Conservation (phyloP, 1,140 invertebrate species). For the Drosophila lacertosa region DNA sequence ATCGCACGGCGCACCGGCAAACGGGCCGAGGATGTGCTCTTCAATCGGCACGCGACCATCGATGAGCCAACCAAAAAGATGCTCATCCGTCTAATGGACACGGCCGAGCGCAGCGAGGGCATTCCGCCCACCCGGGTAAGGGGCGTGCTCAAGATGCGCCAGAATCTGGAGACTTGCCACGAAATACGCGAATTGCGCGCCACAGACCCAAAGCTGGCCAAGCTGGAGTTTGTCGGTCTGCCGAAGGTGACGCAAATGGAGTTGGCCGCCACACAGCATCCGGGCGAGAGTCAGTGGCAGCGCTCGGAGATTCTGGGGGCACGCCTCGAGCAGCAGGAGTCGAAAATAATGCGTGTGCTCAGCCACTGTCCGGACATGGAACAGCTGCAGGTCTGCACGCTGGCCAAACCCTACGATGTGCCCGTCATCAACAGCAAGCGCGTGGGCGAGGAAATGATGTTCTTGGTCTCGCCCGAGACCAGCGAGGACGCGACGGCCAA, state of each 20-base stretch:
- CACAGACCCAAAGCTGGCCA: constrained; percentile 30
- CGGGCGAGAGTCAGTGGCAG: constrained; percentile 30
- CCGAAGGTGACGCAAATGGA: constrained; percentile 51
- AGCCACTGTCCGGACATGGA: constrained; percentile 54
- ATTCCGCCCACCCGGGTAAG: not conserved
- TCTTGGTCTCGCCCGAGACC: not conserved
- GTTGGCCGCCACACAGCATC: not conserved
- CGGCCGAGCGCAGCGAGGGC: constrained; percentile 44
- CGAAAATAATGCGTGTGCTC: constrained; percentile 44
- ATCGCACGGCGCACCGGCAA: constrained; percentile 61
- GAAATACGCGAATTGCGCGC: constrained; percentile 43
- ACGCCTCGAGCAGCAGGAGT: constrained; percentile 26
- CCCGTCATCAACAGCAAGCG: not conserved
- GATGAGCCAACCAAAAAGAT: constrained; percentile 58
- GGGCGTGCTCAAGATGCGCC: constrained; percentile 27
- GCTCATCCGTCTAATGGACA: constrained; percentile 56
- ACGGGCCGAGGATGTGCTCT: constrained; percentile 57
- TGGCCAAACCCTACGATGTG: not conserved
- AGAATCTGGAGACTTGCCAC: constrained; percentile 20
- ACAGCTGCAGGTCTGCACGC: constrained; percentile 44
- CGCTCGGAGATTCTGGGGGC: constrained; percentile 40
- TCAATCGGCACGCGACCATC: constrained; percentile 65
- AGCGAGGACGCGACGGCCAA: not conserved
- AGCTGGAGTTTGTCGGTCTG: constrained; percentile 54
- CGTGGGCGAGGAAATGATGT: not conserved